Percentiles rank a stretch among this genome's conserved stretches.
Conservation (phyloP, 2,888 invertebrate species). For the Ceramica pisi region DNA sequence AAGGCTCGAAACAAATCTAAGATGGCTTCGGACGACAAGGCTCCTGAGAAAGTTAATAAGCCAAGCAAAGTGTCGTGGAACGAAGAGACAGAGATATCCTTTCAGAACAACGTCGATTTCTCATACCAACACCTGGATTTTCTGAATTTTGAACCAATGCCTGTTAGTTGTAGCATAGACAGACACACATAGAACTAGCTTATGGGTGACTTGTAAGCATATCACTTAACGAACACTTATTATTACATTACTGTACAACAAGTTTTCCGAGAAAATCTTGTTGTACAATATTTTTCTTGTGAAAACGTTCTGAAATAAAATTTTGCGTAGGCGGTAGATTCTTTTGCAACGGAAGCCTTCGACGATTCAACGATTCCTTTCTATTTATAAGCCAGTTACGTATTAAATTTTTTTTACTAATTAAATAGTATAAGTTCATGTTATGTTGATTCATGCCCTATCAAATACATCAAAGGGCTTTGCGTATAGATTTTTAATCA, state of each 20-base stretch:
- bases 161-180: conserved; percentile 84
- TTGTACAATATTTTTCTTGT: conserved; percentile 11
- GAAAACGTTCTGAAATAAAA: conserved; percentile 12
- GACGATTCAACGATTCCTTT: neutral
- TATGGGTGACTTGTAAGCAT: conserved; percentile 66
- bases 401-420: conserved; percentile 9
- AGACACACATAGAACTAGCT: conserved; percentile 52
- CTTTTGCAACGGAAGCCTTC: conserved; percentile 13
- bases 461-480: conserved; percentile 34
- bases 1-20: conserved; percentile 78
- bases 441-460: conserved; percentile 13
- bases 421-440: conserved; percentile 13
- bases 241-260: too few relatives aligned
- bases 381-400: conserved; percentile 9
- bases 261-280: neutral
- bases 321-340: conserved; percentile 3
- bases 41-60: conserved; percentile 71
- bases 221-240: conserved; percentile 50
- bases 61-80: conserved; percentile 77
- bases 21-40: conserved; percentile 76
- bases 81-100: conserved; percentile 69
- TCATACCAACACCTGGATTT: conserved; percentile 84
- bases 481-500: conserved; percentile 18
- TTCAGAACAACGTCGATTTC: conserved; percentile 70
- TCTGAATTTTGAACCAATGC: conserved; percentile 83